phyloP scores from a whole-genome alignment of 2,888 invertebrate genomes.

The Drosophila nigricruria region DNA sequence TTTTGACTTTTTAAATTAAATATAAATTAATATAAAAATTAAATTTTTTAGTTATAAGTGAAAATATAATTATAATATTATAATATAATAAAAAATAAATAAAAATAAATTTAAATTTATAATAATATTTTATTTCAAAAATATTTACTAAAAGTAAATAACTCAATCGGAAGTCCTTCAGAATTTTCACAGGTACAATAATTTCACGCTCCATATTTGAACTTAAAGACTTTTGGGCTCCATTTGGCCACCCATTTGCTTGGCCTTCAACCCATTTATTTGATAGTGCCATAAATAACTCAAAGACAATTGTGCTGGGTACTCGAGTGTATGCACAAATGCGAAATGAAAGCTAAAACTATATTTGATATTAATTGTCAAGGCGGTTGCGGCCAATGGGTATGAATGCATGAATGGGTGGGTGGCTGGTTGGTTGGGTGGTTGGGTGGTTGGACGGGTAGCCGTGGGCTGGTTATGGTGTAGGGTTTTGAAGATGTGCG shows the following conservation, averaged over 20 bases:
- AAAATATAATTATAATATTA: no score
- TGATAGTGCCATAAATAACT: conserved; percentile 66
- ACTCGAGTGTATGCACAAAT: conserved; percentile 73
- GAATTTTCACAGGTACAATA: neutral
- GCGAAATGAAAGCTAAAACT: conserved; percentile 57
- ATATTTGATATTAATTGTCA: conserved; percentile 76
- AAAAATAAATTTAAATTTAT: neutral
- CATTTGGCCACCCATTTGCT: conserved; percentile 6
- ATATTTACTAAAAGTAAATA: neutral
- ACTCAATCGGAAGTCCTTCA: no score
- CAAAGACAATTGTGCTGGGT: conserved; percentile 52
- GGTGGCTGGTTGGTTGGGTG: neutral
- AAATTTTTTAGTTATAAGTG: no score
- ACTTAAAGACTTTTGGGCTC: neutral
- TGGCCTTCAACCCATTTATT: conserved; percentile 13
- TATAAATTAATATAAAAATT: no score
- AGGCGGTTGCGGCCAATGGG: conserved; percentile 25
- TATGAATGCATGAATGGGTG: neutral
- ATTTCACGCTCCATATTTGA: neutral
- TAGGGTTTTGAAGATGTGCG: conserved; percentile 53
- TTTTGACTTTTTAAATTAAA: no score
- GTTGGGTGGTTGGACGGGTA: neutral
- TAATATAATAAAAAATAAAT: no score
- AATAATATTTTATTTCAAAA: neutral
- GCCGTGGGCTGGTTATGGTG: neutral